These are phyloP conservation scores for Abramis brama DNA, from an alignment of 2,113 vertebrate genomes.

Conservation along the genomic window DNA sequence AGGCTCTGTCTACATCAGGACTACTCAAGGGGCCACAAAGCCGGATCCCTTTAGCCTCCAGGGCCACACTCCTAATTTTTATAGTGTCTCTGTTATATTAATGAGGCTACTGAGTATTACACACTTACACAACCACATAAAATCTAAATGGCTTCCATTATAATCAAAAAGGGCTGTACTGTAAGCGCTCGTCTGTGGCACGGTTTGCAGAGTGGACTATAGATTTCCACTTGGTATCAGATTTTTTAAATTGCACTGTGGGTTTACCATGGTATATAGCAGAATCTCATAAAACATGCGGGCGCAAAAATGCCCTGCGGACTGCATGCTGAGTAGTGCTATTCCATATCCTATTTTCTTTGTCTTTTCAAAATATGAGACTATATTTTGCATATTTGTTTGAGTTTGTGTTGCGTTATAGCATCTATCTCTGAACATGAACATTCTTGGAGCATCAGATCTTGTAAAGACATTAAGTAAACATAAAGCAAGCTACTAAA, in stretches of 20 bases:
- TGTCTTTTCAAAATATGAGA: neutral
- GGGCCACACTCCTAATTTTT: conserved; percentile 6
- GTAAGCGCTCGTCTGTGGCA: neutral
- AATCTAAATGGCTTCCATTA: neutral
- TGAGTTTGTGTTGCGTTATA: conserved; percentile 15
- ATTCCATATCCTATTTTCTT: conserved; percentile 28
- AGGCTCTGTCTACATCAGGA: conserved; percentile 20
- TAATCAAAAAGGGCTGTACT: conserved; percentile 9
- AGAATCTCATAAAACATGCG: neutral
- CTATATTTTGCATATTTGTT: neutral
- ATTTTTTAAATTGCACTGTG: neutral
- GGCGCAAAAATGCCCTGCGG: neutral
- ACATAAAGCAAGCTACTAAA: conserved; percentile 28
- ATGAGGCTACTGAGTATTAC: conserved; percentile 3
- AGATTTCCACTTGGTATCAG: neutral
- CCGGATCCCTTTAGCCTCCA: neutral
- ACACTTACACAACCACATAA: neutral
- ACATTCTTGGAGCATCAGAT: conserved; percentile 24
- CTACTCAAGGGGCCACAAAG: conserved; percentile 15
- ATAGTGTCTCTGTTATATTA: neutral
- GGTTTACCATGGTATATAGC: neutral
- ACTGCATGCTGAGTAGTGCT: conserved; percentile 1
- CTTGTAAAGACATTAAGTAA: conserved; percentile 40
- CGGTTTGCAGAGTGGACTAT: neutral
- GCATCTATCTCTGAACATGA: neutral